These are phyloP conservation scores for Cecidostiba fungosa DNA, from an alignment of 2,888 invertebrate genomes.

Conservation along the genomic window DNA sequence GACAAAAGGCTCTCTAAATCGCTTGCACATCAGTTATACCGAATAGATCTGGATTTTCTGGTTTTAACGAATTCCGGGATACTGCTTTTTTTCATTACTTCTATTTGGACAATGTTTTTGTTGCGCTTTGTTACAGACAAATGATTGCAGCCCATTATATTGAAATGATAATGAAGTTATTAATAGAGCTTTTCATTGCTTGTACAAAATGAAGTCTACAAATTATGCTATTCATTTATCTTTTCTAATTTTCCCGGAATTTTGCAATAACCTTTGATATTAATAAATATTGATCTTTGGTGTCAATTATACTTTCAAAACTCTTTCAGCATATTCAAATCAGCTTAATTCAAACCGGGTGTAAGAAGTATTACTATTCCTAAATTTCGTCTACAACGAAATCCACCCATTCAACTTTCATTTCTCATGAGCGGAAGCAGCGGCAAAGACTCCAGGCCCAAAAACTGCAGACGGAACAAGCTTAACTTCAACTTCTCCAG, in stretches of 20 bases:
- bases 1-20: slow-evolving; percentile 30
- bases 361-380: neutral
- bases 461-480: neutral
- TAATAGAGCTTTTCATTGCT: too few relatives aligned
- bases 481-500: slow-evolving; percentile 19
- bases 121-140: slow-evolving; percentile 23
- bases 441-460: neutral
- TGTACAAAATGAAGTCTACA: too few relatives aligned
- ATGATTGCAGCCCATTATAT: neutral
- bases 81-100: neutral
- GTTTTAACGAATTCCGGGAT: slow-evolving; percentile 30
- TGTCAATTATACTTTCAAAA: neutral
- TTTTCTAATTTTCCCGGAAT: too few relatives aligned
- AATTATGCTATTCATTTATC: too few relatives aligned
- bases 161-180: too few relatives aligned
- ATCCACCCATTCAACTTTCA: neutral
- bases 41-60: slow-evolving; percentile 39
- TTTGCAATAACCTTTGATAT: too few relatives aligned
- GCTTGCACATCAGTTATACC: slow-evolving; percentile 15
- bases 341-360: neutral
- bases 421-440: neutral
- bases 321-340: neutral
- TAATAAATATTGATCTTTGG: neutral
- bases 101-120: slow-evolving; percentile 14
- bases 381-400: neutral